phyloP scores from a whole-genome alignment of 2,888 invertebrate species.

The Pseudococcus jackbeardsleyi region DNA sequence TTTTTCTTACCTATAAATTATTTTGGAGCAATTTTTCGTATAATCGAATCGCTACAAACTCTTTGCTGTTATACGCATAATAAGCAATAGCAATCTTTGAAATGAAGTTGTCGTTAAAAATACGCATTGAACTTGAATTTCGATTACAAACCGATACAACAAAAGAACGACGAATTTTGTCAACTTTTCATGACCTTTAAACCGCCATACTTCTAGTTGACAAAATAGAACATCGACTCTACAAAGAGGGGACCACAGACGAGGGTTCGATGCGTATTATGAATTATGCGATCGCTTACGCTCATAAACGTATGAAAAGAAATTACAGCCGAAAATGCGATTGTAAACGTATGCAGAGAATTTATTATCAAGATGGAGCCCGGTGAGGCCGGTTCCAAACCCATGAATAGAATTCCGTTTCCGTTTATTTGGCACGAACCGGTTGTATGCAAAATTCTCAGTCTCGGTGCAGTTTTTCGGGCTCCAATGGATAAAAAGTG shows the following conservation, averaged over 20 bases:
- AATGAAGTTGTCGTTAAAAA: too few relatives aligned
- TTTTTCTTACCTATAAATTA: too few relatives aligned
- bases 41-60: too few relatives aligned
- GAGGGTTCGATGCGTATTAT: neutral
- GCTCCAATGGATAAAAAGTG: neutral
- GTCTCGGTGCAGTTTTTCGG: constrained; percentile 1
- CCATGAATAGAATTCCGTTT: constrained; percentile 42
- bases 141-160: neutral
- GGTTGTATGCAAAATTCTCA: constrained; percentile 35
- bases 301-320: neutral
- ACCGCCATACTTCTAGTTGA: neutral
- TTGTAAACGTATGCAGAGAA: constrained; percentile 21
- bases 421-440: constrained; percentile 36
- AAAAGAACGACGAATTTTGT: neutral
- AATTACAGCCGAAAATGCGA: constrained; percentile 38
- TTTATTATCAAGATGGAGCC: constrained; percentile 23
- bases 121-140: neutral
- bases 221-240: neutral
- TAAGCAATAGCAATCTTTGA: too few relatives aligned
- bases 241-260: neutral
- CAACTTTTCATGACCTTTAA: constrained; percentile 22
- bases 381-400: neutral
- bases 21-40: too few relatives aligned
- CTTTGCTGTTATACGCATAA: too few relatives aligned
- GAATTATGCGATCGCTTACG: constrained; percentile 38